These are phyloP conservation scores for Odontocolon sp. DNA, from an alignment of 2,888 invertebrate species.

Conservation along the genomic window DNA sequence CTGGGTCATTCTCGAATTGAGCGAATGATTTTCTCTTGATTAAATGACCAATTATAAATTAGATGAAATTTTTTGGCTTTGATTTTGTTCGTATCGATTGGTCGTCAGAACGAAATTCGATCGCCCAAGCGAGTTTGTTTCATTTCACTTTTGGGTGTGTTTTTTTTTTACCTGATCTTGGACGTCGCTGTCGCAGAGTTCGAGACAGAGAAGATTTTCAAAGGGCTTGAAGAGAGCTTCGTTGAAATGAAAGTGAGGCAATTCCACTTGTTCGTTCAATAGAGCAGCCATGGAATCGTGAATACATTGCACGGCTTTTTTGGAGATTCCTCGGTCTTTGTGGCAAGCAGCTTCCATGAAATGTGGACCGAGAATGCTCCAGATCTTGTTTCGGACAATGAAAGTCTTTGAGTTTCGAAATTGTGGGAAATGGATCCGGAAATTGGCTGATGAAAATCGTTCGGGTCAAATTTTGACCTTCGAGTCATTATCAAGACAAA, in stretches of 20 bases:
- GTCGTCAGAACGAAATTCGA: background rate
- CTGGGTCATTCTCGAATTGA: background rate
- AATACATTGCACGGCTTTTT: conserved; percentile 94
- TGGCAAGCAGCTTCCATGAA: conserved; percentile 98
- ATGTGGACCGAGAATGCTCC: conserved; percentile 96
- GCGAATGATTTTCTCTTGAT: no score
- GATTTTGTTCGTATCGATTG: no score
- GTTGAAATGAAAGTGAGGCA: conserved; percentile 97
- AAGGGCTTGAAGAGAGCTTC: conserved; percentile 97
- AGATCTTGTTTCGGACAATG: conserved; percentile 80
- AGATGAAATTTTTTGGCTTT: no score
- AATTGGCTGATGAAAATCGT: no score
- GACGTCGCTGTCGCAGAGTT: conserved; percentile 95
- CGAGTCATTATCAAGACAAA: no score
- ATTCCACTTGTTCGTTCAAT: conserved; percentile 92
- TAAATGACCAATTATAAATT: no score
- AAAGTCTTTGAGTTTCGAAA: no score
- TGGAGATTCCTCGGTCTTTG: conserved; percentile 93
- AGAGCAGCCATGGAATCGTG: conserved; percentile 95
- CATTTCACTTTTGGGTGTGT: background rate
- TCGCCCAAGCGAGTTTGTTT: conserved; percentile 1
- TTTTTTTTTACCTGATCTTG: conserved; percentile 83
- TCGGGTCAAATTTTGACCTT: no score
- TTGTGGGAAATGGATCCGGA: no score
- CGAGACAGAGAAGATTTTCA: conserved; percentile 95